These are phyloP conservation scores for Listronotus bonariensis DNA, from an alignment of 1,140 invertebrate species.

Conservation along the genomic window DNA sequence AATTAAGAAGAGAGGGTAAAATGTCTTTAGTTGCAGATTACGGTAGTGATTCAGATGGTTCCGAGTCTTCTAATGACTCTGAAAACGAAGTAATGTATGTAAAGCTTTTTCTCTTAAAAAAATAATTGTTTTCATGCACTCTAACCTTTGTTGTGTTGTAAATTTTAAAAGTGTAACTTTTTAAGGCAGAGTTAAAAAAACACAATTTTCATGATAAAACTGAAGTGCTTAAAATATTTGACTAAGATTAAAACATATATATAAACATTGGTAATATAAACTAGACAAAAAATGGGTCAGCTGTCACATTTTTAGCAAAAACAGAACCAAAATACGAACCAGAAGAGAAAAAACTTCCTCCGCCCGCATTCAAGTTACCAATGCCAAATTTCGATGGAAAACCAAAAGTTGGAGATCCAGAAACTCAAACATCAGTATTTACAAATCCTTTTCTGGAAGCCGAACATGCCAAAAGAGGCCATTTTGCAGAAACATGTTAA, in stretches of 20 bases:
- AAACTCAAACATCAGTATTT: slow-evolving; percentile 73
- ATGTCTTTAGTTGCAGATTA: slow-evolving; percentile 70
- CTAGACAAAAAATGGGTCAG: slow-evolving; percentile 49
- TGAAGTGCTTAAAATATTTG: too few relatives aligned
- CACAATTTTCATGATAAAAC: too few relatives aligned
- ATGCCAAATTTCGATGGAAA: slow-evolving; percentile 59
- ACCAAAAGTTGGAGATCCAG: slow-evolving; percentile 33
- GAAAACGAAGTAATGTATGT: slow-evolving; percentile 52
- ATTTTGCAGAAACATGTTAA: slow-evolving; percentile 92
- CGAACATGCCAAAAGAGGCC: slow-evolving; percentile 82
- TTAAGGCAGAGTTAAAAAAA: too few relatives aligned
- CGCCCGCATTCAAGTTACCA: slow-evolving; percentile 51
- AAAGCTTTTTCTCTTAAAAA: slow-evolving; percentile 11
- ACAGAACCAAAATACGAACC: slow-evolving; percentile 22
- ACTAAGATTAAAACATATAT: background rate
- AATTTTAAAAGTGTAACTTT: too few relatives aligned
- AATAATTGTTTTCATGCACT: too few relatives aligned
- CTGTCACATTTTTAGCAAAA: slow-evolving; percentile 50
- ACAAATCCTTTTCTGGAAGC: slow-evolving; percentile 87
- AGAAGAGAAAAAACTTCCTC: slow-evolving; percentile 1
- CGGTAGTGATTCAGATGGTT: slow-evolving; percentile 57
- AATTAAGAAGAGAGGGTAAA: slow-evolving; percentile 43
- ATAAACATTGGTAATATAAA: slow-evolving; percentile 18
- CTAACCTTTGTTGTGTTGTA: too few relatives aligned
- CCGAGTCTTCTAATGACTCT: slow-evolving; percentile 51